These are phyloP conservation scores for Tangara arthus DNA, from an alignment of 2,797 vertebrate genomes.

Conservation along the genomic window DNA sequence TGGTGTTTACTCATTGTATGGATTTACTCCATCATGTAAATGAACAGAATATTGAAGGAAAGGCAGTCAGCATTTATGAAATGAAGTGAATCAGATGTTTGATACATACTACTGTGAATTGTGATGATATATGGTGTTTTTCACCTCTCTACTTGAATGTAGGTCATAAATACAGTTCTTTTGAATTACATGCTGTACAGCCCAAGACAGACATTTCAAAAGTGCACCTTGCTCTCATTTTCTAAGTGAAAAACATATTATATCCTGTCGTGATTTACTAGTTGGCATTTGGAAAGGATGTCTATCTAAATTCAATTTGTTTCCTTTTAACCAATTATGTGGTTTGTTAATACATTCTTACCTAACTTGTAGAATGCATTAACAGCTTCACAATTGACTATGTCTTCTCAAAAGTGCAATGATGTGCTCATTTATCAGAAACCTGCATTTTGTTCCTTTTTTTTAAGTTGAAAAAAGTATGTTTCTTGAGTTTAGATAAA, in stretches of 20 bases:
- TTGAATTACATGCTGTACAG: neutral
- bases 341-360: neutral
- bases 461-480: neutral
- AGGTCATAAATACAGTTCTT: neutral
- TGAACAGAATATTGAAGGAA: neutral
- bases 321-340: neutral
- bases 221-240: neutral
- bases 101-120: neutral
- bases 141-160: neutral
- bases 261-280: slow-evolving; percentile 25
- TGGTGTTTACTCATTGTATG: neutral
- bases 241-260: neutral
- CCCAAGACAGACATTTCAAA: slow-evolving; percentile 42
- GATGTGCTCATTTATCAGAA: neutral
- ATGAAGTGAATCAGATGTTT: neutral
- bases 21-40: neutral
- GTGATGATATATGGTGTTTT: neutral
- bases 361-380: neutral
- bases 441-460: too few relatives aligned
- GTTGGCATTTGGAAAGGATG: neutral
- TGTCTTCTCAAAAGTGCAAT: neutral
- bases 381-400: neutral
- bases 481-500: neutral
- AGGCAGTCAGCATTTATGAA: neutral
- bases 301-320: slow-evolving; percentile 17